A percentile compares a stretch with the other conserved stretches of the same genome.
Conservation (phyloP, 2,888 invertebrate genomes). For the Agonopterix subpropinquella region DNA sequence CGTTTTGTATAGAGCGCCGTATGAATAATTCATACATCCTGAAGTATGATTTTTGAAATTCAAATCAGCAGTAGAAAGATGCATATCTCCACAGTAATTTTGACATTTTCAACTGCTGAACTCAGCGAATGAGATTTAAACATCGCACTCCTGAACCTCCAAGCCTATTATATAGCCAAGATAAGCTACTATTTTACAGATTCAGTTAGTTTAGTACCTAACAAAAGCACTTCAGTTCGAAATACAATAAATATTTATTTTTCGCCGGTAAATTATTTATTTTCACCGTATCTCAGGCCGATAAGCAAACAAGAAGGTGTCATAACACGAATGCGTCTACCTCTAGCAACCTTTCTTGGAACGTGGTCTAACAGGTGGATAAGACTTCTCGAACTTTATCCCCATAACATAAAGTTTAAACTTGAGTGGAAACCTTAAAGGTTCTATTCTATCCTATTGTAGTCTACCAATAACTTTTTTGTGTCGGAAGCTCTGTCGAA, state of each 20-base stretch:
- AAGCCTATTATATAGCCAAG: too few species aligned
- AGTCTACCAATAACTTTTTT: conserved; percentile 24
- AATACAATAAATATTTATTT: conserved; percentile 14
- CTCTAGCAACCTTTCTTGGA: conserved; percentile 9
- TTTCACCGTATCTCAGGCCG: conserved; percentile 14
- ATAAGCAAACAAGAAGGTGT: conserved; percentile 12
- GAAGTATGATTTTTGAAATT: too few species aligned
- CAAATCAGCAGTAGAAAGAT: too few species aligned
- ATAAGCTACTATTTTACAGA: too few species aligned
- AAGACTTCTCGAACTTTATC: conserved; percentile 2
- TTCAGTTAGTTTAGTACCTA: too few species aligned
- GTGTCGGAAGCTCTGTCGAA: conserved; percentile 43
- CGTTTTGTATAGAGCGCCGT: too few species aligned
- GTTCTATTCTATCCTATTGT: conserved; percentile 22
- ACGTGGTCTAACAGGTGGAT: conserved; percentile 1
- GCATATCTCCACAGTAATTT: too few species aligned
- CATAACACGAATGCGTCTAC: not conserved
- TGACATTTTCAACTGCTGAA: too few species aligned
- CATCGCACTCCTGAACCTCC: too few species aligned
- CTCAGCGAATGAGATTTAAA: too few species aligned
- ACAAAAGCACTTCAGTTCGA: not conserved
- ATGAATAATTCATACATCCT: too few species aligned
- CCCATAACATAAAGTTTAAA: conserved; percentile 3
- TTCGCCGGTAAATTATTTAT: conserved; percentile 17
- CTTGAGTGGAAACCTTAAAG: conserved; percentile 3